Evolutionary conservation across 2,888 invertebrate species (phyloP), one percentile per base, ranked within the genome.

Genomic region (Willowsia nigromaculata): DNA sequence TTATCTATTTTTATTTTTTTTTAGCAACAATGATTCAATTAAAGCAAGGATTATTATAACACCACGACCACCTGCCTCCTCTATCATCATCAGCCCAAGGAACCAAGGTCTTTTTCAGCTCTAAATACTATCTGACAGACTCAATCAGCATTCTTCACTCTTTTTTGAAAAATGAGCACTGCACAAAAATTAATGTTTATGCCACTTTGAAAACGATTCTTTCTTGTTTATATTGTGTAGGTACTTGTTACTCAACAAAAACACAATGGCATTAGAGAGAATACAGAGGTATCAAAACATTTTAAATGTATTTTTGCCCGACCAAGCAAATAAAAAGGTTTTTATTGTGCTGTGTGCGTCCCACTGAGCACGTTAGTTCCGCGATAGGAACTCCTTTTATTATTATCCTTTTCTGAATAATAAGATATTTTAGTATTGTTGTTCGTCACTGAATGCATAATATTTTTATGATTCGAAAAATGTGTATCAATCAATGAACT

Each of bases 61-160:
- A 53, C 7, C 40, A 71, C 15, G n/a, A n/a, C n/a, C n/a, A n/a
- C n/a, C n/a, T n/a, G n/a, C n/a, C n/a, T n/a, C n/a, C n/a, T n/a
- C n/a, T n/a, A n/a, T n/a, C n/a, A n/a, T n/a, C n/a, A n/a, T n/a
- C 50, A n/a, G 1, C 18, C 3, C 9, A 78, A 18, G 33, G 7
- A n/a, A 81, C 87, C 81, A 87, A 87, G 87, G 87, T 62, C 71
- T 62, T 85, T 71, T 76, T 85, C 85, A 62, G 85, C 85, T 85
- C 85, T 85, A 62, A 76, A 85, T 85, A 85, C 62, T 65, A 85
- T 85, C 85, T 78, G 62, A 47, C 59, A 53, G 40, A 40, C 43
- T 85, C 76, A 85, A 85, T 85, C 85, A 85, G 78, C 62, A 71
- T 74, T 40, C 68, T 43, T 18, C 18, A 1, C n/a, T n/a, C n/a